phyloP scores from a whole-genome alignment of 2,113 vertebrate genomes.

The Syngnathus typhle region DNA sequence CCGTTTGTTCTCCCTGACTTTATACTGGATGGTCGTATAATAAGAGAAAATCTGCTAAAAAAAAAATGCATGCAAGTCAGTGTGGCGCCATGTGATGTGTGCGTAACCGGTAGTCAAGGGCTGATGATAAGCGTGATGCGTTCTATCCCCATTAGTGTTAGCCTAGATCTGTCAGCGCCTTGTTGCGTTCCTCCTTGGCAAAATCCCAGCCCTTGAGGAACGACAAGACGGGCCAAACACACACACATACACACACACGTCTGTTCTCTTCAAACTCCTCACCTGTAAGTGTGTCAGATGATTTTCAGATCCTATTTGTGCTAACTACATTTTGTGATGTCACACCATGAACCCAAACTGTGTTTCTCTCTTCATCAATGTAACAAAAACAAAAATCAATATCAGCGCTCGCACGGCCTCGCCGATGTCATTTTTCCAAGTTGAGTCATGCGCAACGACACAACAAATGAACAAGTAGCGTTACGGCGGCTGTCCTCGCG shows the following conservation, averaged over 20 bases:
- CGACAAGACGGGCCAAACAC: slow-evolving; percentile 43
- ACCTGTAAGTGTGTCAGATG: slow-evolving; percentile 4
- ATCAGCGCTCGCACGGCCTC: background rate
- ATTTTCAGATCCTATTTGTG: background rate
- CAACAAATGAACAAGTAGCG: slow-evolving; percentile 16
- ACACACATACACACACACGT: slow-evolving; percentile 16
- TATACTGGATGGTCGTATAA: background rate
- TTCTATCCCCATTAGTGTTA: slow-evolving; percentile 70
- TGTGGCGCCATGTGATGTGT: slow-evolving; percentile 7
- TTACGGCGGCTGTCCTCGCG: slow-evolving; percentile 17
- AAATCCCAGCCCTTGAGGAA: slow-evolving; percentile 55
- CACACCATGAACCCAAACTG: slow-evolving; percentile 20
- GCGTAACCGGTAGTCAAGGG: slow-evolving; percentile 26
- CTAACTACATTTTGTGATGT: slow-evolving; percentile 21
- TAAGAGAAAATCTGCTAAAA: background rate
- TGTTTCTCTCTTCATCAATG: background rate
- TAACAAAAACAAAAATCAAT: background rate
- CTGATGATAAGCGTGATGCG: slow-evolving; percentile 55
- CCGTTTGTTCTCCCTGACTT: too few species aligned
- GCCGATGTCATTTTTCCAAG: background rate
- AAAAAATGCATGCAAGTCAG: slow-evolving; percentile 1
- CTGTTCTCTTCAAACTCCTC: slow-evolving; percentile 22
- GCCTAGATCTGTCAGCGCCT: slow-evolving; percentile 72
- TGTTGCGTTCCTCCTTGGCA: slow-evolving; percentile 53
- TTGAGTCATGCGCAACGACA: slow-evolving; percentile 4